A percentile compares a stretch with the other conserved stretches of the same genome.
These are phyloP conservation scores for Drosophila willistoni DNA, from an alignment of 1,140 invertebrate species.

Conservation along the genomic window DNA sequence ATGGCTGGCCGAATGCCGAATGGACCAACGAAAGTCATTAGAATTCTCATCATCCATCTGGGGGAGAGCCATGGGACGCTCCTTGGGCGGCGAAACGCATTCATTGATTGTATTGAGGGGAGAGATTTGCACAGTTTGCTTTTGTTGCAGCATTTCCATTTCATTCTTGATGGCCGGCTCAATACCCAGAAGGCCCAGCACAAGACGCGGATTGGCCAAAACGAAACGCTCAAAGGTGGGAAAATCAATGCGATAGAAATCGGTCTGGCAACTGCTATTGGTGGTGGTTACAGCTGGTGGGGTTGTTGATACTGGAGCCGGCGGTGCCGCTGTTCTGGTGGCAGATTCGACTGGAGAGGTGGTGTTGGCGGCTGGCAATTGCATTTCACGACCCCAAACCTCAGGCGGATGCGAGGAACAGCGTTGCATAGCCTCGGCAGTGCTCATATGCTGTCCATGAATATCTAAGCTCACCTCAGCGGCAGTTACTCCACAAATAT, in stretches of 20 bases:
- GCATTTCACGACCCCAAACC: constrained; percentile 84
- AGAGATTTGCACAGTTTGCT: constrained; percentile 73
- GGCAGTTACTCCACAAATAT: constrained; percentile 84
- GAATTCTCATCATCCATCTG: constrained; percentile 77
- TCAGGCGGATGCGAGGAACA: constrained; percentile 92
- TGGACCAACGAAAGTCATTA: constrained; percentile 78
- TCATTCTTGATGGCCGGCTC: constrained; percentile 73
- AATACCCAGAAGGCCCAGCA: constrained; percentile 77
- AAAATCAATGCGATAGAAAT: constrained; percentile 79
- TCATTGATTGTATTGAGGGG: constrained; percentile 78
- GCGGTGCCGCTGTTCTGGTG: constrained; percentile 8
- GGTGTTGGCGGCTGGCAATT: constrained; percentile 34
- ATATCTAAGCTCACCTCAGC: constrained; percentile 31
- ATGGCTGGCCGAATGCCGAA: constrained; percentile 74
- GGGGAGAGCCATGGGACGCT: constrained; percentile 51
- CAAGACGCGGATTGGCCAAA: constrained; percentile 77
- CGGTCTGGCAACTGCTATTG: constrained; percentile 72
- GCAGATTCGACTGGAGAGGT: constrained; percentile 22
- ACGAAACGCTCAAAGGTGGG: constrained; percentile 77
- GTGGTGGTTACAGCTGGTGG: constrained; percentile 26
- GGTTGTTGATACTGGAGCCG: constrained; percentile 44
- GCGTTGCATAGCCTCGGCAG: constrained; percentile 82
- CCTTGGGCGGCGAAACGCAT: constrained; percentile 69
- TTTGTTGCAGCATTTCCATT: constrained; percentile 77
- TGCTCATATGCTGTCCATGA: constrained; percentile 63